Base-by-base conservation (phyloP, 1,140 invertebrate genomes). In the Euglossa dilemma region DNA sequence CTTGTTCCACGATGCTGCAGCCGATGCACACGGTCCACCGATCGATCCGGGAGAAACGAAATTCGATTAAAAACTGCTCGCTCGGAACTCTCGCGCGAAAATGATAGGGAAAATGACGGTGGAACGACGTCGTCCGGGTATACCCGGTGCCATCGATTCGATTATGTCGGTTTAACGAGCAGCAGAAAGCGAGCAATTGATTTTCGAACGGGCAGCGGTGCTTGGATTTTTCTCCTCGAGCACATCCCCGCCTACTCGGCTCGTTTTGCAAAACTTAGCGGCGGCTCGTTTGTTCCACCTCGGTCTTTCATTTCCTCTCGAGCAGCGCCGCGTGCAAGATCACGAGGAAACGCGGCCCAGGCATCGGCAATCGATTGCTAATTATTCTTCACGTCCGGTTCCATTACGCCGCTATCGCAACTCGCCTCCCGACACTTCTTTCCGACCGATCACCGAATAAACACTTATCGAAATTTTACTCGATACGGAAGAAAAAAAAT, bases 361-460 rank as follows among this genome's bases (percentile, higher is more conserved):
- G 23, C 54, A 69, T 73, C 14, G 78, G 16, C 67, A n/a, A 80
- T 80, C 78, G 78, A 80, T 80, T 43, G 70, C 57, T 45, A 80
- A 80, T 80, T 73, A 72, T 80, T 80, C 56, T 11, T 52, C 57
- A 50, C 63, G n/a, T 81, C 79, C 61, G 36, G 72, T 74, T 64
- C 59, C 23, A 45, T 74, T 80, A 25, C 78, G 20, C 20, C 43
- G 23, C 69, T 20, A 73, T 43, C 69, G 45, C 52, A 20, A 52
- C 36, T 14, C 20, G 23, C 47, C 9, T n/a, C 25, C 0, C 14
- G 36, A 6, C 43, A 18, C 36, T 8, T 56, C 36, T 67, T 9
- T 20, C 2, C 4, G 9, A 16, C 14, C 23, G 23, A 52, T 28
- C 20, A 20, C 36, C 0, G 23, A 45, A 45, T 16, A 7, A 45